Conservation (phyloP, 2,888 invertebrate species). For the Heteromyza rotundicornis region DNA sequence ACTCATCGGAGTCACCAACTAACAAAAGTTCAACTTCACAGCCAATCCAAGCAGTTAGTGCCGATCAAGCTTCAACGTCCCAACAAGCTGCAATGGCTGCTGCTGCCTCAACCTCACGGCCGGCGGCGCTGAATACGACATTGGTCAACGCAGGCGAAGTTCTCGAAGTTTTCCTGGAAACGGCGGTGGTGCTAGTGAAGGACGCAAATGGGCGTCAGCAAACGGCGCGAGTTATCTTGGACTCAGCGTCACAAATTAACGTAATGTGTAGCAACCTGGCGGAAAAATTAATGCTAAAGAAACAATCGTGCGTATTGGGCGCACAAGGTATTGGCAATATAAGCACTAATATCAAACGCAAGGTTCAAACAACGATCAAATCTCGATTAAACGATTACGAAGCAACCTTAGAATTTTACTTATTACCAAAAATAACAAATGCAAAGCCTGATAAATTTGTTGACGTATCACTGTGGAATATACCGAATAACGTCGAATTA, state of each 20-base stretch:
- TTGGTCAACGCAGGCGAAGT: background rate
- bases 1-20: background rate
- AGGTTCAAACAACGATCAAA: constrained; percentile 13
- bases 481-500: constrained; percentile 11
- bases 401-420: constrained; percentile 1
- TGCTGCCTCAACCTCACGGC: background rate
- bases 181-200: constrained; percentile 12
- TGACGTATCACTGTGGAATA: constrained; percentile 13
- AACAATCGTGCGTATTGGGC: constrained; percentile 6
- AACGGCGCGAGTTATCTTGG: constrained; percentile 16
- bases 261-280: constrained; percentile 21
- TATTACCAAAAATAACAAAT: constrained; percentile 12
- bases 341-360: constrained; percentile 9
- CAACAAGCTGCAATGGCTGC: no score
- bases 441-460: constrained; percentile 13
- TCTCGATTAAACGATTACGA: no score
- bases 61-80: no score
- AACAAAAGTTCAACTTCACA: no score
- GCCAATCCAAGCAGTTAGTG: background rate
- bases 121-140: background rate
- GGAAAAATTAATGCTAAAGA: constrained; percentile 15
- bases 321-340: constrained; percentile 10
- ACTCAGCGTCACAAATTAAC: constrained; percentile 26
- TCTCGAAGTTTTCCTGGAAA: constrained; percentile 24
- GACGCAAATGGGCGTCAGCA: constrained; percentile 18